These are phyloP conservation scores for Ctenosaura bakeri DNA, from an alignment of 2,797 vertebrate genomes.

Conservation along the genomic window DNA sequence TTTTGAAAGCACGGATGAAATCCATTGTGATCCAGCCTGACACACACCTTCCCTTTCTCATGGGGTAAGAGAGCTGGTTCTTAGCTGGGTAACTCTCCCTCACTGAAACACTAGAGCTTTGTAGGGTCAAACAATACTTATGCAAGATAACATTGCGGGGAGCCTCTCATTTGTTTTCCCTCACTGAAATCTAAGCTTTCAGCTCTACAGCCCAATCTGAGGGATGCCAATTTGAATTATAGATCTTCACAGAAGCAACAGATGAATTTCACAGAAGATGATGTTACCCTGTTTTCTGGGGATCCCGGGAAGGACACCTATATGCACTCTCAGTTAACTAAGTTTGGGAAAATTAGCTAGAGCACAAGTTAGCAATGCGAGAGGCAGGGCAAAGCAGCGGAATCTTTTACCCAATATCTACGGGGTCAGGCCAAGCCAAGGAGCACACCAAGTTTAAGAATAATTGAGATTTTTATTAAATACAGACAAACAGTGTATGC, in stretches of 20 bases:
- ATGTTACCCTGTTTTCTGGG: no score
- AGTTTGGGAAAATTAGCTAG: no score
- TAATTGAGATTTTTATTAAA: no score
- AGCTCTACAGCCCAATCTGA: constrained; percentile 51
- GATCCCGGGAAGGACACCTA: no score
- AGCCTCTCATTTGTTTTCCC: not conserved
- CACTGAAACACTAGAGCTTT: not conserved
- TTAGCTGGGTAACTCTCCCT: not conserved
- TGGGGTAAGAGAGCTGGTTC: not conserved
- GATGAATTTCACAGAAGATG: constrained; percentile 19
- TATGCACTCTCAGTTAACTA: no score
- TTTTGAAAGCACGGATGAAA: not conserved
- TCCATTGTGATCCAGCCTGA: not conserved
- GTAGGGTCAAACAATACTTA: not conserved
- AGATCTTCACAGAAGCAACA: constrained; percentile 52
- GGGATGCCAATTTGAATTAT: constrained; percentile 46
- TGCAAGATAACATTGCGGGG: not conserved
- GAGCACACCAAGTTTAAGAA: no score
- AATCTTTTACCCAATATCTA: no score
- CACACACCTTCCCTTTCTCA: not conserved
- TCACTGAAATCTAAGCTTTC: constrained; percentile 42
- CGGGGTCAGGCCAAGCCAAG: no score
- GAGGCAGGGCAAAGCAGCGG: no score
- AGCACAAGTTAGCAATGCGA: no score
- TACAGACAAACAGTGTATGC: no score